These are phyloP conservation scores for Falco punctatus DNA, from an alignment of 2,113 vertebrate species.

Conservation along the genomic window DNA sequence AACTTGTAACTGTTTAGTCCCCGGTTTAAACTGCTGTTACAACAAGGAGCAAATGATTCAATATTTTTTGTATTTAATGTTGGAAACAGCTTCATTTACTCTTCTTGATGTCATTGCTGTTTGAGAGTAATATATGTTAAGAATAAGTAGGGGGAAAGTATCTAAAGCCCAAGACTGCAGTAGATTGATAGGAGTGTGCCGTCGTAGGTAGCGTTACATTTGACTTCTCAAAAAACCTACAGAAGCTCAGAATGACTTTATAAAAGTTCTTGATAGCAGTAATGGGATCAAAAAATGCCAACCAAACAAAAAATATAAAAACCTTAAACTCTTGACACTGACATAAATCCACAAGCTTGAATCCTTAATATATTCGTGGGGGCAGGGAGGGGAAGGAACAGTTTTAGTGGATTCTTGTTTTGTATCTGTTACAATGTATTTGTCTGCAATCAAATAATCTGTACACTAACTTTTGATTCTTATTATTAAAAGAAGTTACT, in stretches of 20 bases:
- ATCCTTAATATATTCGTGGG: not conserved
- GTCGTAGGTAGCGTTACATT: not conserved
- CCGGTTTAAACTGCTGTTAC: not conserved
- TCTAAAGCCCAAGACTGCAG: not conserved
- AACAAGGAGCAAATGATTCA: not conserved
- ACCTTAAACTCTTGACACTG: accelerated
- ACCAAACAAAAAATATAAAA: not conserved
- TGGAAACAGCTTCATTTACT: not conserved
- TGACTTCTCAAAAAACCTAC: not conserved
- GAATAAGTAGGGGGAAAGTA: not conserved
- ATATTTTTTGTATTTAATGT: not conserved
- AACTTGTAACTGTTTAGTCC: not conserved
- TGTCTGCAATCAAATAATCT: not conserved
- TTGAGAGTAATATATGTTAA: not conserved
- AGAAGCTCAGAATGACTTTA: not conserved
- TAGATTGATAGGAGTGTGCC: not conserved
- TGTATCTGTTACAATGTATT: not conserved
- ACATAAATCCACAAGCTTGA: not conserved
- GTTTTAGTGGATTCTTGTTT: not conserved
- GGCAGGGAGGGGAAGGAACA: too few relatives aligned
- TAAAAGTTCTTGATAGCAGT: not conserved
- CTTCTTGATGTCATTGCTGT: not conserved
- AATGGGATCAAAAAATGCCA: not conserved
- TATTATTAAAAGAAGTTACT: not conserved
- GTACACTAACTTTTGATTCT: not conserved